Evolutionary conservation across 2,113 vertebrate genomes (phyloP), one percentile per base, ranked within the genome.

Genomic region (Cynoglossus semilaevis): DNA sequence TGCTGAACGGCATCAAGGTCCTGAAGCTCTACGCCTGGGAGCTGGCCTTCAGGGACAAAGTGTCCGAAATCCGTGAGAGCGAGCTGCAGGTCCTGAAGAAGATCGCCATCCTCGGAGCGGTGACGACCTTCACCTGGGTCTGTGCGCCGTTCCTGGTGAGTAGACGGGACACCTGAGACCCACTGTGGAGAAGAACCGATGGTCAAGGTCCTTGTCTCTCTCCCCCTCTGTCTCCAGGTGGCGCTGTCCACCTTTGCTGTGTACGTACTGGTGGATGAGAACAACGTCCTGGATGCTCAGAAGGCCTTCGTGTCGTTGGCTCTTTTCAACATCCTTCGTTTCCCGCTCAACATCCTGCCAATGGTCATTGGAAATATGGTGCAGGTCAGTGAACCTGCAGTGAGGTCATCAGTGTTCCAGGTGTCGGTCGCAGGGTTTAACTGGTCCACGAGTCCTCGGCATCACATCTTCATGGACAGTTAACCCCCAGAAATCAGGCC

Each of bases 11-110:
- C 17, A 96, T 99, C 84, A 98, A 95, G 76, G 96, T 98, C 55
- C 84, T 99, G 17, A 99, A 99, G 85, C 91, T 99, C 6, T 98
- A 99, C 0, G 97, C 96, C 51, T 99, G 97, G 97, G 97, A 99
- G 84, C 85, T 97, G 84, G 95, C 96, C 3, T 99, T 99, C 82
- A 91, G 85, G 76, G 91, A 93, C 63, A 98, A 98, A 69, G 94
- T 99, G 54, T 88, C 94, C 8, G 79, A 85, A 16, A 96, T 99
- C 83, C 70, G 97, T 13, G 91, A 94, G 84, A 92, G 92, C 11
- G 97, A 99, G 79, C 91, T 99, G 60, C 58, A 70, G 60, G 94
- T 97, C n/a, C 92, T 99, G 42, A 98, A 94, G 82, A 98, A 95
- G 50, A 90, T 92, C 0, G 95, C 94, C 18, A 98, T 96, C 79